Base-by-base conservation (phyloP, 2,113 vertebrate species). In the Ophthalmolycus amberensis region DNA sequence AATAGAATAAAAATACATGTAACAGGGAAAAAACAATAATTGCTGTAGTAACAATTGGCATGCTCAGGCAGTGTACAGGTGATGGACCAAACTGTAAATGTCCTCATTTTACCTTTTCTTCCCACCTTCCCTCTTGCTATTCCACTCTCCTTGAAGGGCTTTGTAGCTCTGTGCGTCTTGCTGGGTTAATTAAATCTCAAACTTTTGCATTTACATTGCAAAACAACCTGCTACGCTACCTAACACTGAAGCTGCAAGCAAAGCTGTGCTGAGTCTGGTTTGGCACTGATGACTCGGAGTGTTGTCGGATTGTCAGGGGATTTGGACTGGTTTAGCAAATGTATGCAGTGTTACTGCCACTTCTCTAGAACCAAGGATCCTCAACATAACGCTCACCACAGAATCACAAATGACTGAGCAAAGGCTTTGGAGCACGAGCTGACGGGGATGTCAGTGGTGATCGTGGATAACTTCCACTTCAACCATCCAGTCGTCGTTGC, bases 181-280 rank as follows among this genome's bases (percentile, higher is more conserved):
- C 77, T 46, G 46, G 63, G 82, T 82, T 92, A 78, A 92, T 91
- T 92, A 89, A 92, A 93, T 92, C 91, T 88, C 85, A 66, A 88
- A 67, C 37, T 72, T 87, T 88, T 81, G 64, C 72, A 93, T 93
- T 91, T 90, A 92, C 85, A 93, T 87, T 88, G 77, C 83, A 91
- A 93, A 91, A 87, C 78, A 90, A 85, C 67, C 79, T 85, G 63
- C 67, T 75, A 75, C 67, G 63, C 67, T 75, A 75, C 67, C 83
- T 83, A 86, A 73, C 83, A 50, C 40, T 54, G 62, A 76, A 65
- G 70, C 80, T 73, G 68, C 38, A 56, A 75, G 80, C 68, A 77
- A 80, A 82, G 80, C 82, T 84, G 34, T 74, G 80, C 73, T 46
- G 77, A 71, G 46, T 75, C 38, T 76, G 66, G 38, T 71, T 82